Conservation (phyloP, 2,113 vertebrate genomes). For the Sinocyclocheilus grahami region DNA sequence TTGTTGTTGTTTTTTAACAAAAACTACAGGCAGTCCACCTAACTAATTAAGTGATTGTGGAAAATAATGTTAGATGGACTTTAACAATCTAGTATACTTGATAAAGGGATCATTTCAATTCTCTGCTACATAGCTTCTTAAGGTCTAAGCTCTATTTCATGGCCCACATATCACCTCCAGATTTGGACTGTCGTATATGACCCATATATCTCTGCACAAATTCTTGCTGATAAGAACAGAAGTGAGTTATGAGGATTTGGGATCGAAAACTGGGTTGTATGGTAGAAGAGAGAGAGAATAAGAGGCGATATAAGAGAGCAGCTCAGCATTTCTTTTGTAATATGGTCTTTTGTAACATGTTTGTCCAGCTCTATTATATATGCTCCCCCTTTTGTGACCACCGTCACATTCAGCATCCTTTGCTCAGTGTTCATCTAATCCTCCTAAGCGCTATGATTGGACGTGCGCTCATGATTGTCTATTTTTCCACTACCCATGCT, state of each 20-base stretch:
- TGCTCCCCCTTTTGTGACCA: slow-evolving; percentile 61
- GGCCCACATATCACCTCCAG: slow-evolving; percentile 26
- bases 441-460: slow-evolving; percentile 47
- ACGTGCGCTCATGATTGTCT: slow-evolving; percentile 47
- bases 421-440: slow-evolving; percentile 62
- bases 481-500: too few species aligned
- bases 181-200: slow-evolving; percentile 25
- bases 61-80: background rate
- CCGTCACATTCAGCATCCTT: slow-evolving; percentile 67
- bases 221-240: slow-evolving; percentile 32
- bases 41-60: background rate
- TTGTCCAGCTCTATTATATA: slow-evolving; percentile 50
- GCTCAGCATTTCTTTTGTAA: slow-evolving; percentile 67
- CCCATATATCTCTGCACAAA: slow-evolving; percentile 26
- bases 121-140: background rate
- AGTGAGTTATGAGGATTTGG: slow-evolving; percentile 20
- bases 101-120: background rate
- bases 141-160: background rate
- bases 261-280: background rate
- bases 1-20: background rate
- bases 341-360: slow-evolving; percentile 58
- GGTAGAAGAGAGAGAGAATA: slow-evolving; percentile 25
- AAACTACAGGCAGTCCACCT: background rate
- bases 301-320: slow-evolving; percentile 46
- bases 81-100: background rate